A percentile compares a stretch with the other conserved stretches of the same genome.
Conservation (phyloP, 1,140 invertebrate genomes). For the Drosophila tropicalis region DNA sequence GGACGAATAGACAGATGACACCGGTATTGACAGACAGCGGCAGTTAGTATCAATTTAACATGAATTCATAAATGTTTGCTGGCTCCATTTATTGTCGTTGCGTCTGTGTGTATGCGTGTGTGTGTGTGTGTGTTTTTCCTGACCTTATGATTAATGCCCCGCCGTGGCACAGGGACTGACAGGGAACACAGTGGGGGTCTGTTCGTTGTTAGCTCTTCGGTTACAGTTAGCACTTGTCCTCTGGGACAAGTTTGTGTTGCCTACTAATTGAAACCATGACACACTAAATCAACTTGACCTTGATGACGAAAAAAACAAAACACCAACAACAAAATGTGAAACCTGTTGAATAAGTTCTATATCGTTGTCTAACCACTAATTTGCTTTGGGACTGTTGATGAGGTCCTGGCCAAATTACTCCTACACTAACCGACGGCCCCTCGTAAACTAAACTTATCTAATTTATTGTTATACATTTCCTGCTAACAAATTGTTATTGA, state of each 20-base stretch:
- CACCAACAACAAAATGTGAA: neutral
- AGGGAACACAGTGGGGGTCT: too few species aligned
- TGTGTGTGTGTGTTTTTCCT: conserved; percentile 5
- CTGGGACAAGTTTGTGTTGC: conserved; percentile 28
- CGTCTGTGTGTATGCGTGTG: conserved; percentile 7
- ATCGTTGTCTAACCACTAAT: neutral
- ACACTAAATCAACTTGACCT: conserved; percentile 12
- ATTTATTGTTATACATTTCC: neutral
- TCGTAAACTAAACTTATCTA: neutral
- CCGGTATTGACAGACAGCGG: conserved; percentile 58
- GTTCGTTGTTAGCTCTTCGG: conserved; percentile 13
- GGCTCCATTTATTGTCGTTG: conserved; percentile 13
- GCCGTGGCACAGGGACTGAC: conserved; percentile 17
- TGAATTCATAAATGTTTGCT: conserved; percentile 50
- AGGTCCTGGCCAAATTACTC: neutral
- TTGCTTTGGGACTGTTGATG: conserved; percentile 7
- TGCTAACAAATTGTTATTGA: neutral
- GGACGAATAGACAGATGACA: conserved; percentile 2
- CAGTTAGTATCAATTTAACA: conserved; percentile 75
- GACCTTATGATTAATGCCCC: conserved; percentile 69
- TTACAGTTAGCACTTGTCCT: conserved; percentile 10
- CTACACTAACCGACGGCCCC: neutral
- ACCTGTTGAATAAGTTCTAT: conserved; percentile 35
- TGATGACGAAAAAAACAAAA: neutral
- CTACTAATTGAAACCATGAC: conserved; percentile 40